Conservation (phyloP, 1,140 invertebrate species). For the Cylas formicarius region DNA sequence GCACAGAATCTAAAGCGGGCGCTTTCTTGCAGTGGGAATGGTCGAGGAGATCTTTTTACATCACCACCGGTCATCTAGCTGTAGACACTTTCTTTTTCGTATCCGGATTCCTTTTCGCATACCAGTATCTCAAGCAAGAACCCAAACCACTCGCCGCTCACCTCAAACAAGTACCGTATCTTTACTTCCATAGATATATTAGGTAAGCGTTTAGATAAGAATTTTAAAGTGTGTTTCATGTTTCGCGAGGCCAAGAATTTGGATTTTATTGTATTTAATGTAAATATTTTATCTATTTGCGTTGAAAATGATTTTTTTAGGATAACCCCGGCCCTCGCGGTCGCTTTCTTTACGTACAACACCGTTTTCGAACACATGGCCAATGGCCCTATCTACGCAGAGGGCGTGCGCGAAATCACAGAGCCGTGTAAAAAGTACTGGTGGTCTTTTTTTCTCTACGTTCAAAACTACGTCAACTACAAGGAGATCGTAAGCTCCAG, state of each 20-base stretch:
- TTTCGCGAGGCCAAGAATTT: too few species aligned
- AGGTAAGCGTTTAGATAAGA: constrained; percentile 20
- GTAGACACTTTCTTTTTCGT: constrained; percentile 36
- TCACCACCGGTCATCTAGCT: constrained; percentile 20
- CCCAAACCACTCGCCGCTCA: constrained; percentile 12
- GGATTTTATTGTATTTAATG: not conserved
- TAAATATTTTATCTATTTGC: not conserved
- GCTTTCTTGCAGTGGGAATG: constrained; percentile 19
- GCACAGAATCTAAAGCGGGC: constrained; percentile 1
- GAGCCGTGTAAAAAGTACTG: constrained; percentile 27
- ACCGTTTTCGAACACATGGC: constrained; percentile 20
- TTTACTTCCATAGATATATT: constrained; percentile 31
- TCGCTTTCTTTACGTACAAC: constrained; percentile 18
- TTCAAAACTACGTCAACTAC: constrained; percentile 32
- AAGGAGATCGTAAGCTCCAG: constrained; percentile 10
- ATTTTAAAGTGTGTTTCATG: too few species aligned
- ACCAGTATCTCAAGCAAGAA: constrained; percentile 28
- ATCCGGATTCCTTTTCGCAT: constrained; percentile 30
- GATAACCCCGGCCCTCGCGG: constrained; percentile 14
- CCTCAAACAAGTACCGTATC: constrained; percentile 22
- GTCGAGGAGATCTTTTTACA: constrained; percentile 17
- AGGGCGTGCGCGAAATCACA: constrained; percentile 15
- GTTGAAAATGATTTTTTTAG: constrained; percentile 15
- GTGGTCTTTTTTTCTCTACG: constrained; percentile 32
- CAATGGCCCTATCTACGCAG: constrained; percentile 13